These are phyloP conservation scores for Cheilosia soror DNA, from an alignment of 2,888 invertebrate genomes.

Conservation along the genomic window DNA sequence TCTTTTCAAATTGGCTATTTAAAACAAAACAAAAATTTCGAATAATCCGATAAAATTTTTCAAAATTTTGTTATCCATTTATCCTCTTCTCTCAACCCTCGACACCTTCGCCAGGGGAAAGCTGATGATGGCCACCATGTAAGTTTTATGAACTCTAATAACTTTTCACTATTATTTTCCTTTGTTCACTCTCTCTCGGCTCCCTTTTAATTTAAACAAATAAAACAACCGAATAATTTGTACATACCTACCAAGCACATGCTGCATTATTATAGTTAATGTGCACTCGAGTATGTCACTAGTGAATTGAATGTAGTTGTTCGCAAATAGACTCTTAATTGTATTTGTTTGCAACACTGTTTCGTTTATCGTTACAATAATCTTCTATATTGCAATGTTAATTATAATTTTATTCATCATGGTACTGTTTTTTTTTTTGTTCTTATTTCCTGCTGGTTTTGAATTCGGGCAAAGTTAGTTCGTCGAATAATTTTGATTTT, in stretches of 20 bases:
- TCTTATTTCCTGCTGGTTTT: slow-evolving; percentile 19
- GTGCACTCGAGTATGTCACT: slow-evolving; percentile 44
- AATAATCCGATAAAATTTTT: slow-evolving; percentile 58
- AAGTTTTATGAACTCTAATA: slow-evolving; percentile 62
- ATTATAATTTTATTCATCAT: not conserved
- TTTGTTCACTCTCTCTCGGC: slow-evolving; percentile 46
- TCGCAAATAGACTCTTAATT: slow-evolving; percentile 39
- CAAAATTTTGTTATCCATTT: slow-evolving; percentile 72
- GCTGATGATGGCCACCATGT: slow-evolving; percentile 73
- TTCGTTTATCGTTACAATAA: not conserved
- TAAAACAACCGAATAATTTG: slow-evolving; percentile 12
- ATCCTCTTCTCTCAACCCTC: slow-evolving; percentile 64
- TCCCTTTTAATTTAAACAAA: slow-evolving; percentile 41
- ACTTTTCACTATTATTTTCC: slow-evolving; percentile 38
- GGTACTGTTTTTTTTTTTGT: not conserved
- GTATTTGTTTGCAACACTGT: slow-evolving; percentile 36
- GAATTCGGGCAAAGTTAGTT: slow-evolving; percentile 18
- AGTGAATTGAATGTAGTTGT: slow-evolving; percentile 53
- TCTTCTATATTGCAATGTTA: not conserved
- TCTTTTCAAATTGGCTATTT: slow-evolving; percentile 46
- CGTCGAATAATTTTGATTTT: not conserved
- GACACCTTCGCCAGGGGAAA: slow-evolving; percentile 71
- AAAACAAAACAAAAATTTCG: slow-evolving; percentile 13
- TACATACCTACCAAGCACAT: slow-evolving; percentile 39
- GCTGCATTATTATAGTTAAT: slow-evolving; percentile 50